These are phyloP conservation scores for Rana temporaria DNA, from an alignment of 2,113 vertebrate species.

Conservation along the genomic window DNA sequence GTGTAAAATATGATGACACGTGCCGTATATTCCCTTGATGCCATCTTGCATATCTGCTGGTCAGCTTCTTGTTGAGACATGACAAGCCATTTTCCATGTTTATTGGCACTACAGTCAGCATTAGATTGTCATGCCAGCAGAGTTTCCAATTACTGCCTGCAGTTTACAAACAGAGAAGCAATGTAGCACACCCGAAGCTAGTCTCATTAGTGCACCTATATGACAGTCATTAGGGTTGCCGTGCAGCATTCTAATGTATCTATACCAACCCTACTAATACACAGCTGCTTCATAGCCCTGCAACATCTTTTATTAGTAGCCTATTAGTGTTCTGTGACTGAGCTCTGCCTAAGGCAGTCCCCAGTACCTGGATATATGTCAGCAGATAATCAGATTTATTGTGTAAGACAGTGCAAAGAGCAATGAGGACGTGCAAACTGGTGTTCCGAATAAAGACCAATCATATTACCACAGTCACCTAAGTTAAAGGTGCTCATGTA, in stretches of 20 bases:
- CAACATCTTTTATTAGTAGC: neutral
- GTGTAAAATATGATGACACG: too few relatives aligned
- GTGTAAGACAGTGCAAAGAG: too few relatives aligned
- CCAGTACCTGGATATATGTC: neutral
- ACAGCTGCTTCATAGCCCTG: conserved; percentile 1
- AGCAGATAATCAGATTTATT: neutral
- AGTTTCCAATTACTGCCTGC: conserved; percentile 21
- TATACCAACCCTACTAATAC: neutral
- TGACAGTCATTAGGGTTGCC: conserved; percentile 27
- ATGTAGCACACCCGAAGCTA: neutral
- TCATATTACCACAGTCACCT: too few relatives aligned
- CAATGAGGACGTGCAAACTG: too few relatives aligned
- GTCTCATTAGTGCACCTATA: conserved; percentile 2
- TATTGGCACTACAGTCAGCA: neutral
- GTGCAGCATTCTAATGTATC: neutral
- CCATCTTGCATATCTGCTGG: neutral
- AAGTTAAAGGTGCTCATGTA: too few relatives aligned
- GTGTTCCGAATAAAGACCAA: too few relatives aligned
- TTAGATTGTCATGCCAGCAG: conserved; percentile 15
- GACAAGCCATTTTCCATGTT: neutral
- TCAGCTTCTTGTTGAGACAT: conserved; percentile 1
- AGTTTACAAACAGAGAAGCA: conserved; percentile 19
- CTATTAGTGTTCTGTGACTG: neutral
- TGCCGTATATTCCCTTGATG: neutral
- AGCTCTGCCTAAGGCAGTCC: neutral